Percentiles rank a stretch among this genome's conserved stretches.
These are phyloP conservation scores for Labeo rohita DNA, from an alignment of 2,113 vertebrate genomes.

Conservation along the genomic window DNA sequence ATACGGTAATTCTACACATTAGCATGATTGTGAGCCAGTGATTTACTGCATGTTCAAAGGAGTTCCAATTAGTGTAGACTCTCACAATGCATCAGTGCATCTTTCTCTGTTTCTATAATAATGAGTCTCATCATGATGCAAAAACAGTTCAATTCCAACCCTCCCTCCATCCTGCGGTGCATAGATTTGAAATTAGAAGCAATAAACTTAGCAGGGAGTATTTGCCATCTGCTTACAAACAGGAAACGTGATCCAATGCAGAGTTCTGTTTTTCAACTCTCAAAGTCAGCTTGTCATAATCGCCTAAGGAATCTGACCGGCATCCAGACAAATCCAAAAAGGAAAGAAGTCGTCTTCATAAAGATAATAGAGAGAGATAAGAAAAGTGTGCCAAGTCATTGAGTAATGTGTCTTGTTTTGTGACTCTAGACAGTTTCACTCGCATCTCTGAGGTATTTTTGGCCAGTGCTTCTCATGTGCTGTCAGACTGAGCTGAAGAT, in stretches of 20 bases:
- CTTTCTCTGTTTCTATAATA: not conserved
- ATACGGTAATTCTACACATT: not conserved
- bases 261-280: not conserved
- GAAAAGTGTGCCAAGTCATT: not conserved
- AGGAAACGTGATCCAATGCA: not conserved
- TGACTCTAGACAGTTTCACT: slow-evolving; percentile 13
- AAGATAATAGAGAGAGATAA: not conserved
- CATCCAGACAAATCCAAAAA: not conserved
- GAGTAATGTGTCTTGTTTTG: slow-evolving; percentile 24
- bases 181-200: not conserved
- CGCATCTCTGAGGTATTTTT: not conserved
- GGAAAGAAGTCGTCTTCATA: not conserved
- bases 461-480: not conserved
- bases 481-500: not conserved
- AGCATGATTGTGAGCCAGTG: slow-evolving; percentile 59
- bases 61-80: slow-evolving; percentile 34
- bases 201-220: not conserved
- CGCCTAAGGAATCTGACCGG: not conserved
- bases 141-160: not conserved
- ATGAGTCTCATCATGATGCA: slow-evolving; percentile 1
- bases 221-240: slow-evolving; percentile 7
- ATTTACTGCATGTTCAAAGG: slow-evolving; percentile 44
- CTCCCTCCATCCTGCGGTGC: not conserved
- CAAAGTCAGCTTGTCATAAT: not conserved
- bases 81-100: not conserved